Percentiles rank a stretch among this genome's conserved stretches.
Conservation (phyloP, 1,140 invertebrate genomes). For the Monomorium pharaonis region DNA sequence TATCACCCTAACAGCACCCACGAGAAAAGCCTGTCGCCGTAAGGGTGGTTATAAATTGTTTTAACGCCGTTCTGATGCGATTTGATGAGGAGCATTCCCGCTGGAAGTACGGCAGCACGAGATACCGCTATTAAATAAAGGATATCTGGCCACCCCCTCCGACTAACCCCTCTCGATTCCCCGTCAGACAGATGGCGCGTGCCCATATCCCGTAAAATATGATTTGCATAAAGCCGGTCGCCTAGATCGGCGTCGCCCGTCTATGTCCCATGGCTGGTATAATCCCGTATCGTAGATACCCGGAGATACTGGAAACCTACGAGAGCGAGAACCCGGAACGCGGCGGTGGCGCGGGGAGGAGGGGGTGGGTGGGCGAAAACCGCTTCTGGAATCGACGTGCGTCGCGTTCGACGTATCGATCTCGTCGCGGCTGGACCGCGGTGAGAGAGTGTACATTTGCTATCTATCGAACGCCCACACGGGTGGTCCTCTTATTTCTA, state of each 20-base stretch:
- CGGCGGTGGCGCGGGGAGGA: background rate
- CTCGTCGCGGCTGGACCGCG: constrained; percentile 18
- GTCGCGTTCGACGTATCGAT: constrained; percentile 49
- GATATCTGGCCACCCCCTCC: constrained; percentile 40
- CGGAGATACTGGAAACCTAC: background rate
- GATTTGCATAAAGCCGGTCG: constrained; percentile 68
- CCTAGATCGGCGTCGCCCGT: background rate
- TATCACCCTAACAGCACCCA: constrained; percentile 52
- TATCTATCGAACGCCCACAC: constrained; percentile 18
- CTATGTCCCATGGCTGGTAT: background rate
- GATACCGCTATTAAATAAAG: constrained; percentile 70
- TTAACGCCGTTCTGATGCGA: constrained; percentile 69
- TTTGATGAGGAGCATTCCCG: constrained; percentile 64
- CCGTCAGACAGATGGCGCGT: constrained; percentile 52
- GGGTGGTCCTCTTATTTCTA: background rate
- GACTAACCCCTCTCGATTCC: background rate
- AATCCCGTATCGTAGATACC: constrained; percentile 33
- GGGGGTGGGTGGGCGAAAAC: background rate
- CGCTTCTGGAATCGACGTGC: constrained; percentile 50
- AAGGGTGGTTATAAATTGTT: constrained; percentile 73
- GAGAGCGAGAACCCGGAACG: background rate
- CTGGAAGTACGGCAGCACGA: constrained; percentile 15
- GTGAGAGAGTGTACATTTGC: constrained; percentile 2
- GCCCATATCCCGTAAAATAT: constrained; percentile 60
- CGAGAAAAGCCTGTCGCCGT: constrained; percentile 42